phyloP scores from a whole-genome alignment of 2,113 vertebrate species.

The Saccopteryx leptura region DNA sequence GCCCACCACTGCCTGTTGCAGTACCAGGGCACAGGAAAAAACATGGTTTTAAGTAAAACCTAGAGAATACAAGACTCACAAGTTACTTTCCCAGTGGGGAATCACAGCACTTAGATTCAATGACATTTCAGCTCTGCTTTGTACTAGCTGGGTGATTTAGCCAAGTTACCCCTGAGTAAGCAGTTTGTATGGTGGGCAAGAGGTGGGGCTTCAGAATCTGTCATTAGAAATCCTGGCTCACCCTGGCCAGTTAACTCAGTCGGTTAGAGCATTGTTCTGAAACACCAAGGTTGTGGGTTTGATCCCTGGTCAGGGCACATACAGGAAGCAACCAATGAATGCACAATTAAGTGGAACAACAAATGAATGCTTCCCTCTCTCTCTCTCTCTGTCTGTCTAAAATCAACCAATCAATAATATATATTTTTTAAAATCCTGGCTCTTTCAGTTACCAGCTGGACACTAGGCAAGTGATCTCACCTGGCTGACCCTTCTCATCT shows the following conservation, averaged over 20 bases:
- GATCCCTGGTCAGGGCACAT: too few relatives aligned
- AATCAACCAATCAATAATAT: too few relatives aligned
- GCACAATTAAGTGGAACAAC: too few relatives aligned
- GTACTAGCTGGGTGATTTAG: background rate
- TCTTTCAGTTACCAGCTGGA: background rate
- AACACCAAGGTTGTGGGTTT: too few relatives aligned
- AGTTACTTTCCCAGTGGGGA: background rate
- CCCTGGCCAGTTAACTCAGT: too few relatives aligned
- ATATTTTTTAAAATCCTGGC: background rate
- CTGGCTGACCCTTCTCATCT: background rate
- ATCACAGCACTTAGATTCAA: background rate
- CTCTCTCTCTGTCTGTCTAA: too few relatives aligned
- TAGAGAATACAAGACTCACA: background rate
- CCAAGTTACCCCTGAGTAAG: background rate
- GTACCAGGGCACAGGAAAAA: background rate
- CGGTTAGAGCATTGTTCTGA: too few relatives aligned
- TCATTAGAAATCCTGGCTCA: background rate
- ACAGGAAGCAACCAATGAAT: too few relatives aligned
- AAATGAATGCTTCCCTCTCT: too few relatives aligned
- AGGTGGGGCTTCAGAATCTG: background rate
- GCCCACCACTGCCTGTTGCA: background rate
- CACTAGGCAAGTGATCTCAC: background rate
- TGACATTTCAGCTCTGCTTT: slow-evolving; percentile 9
- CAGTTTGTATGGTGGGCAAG: background rate
- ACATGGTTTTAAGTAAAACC: slow-evolving; percentile 55